Base-by-base conservation (phyloP, 2,888 invertebrate genomes). In the Pterostichus madidus region DNA sequence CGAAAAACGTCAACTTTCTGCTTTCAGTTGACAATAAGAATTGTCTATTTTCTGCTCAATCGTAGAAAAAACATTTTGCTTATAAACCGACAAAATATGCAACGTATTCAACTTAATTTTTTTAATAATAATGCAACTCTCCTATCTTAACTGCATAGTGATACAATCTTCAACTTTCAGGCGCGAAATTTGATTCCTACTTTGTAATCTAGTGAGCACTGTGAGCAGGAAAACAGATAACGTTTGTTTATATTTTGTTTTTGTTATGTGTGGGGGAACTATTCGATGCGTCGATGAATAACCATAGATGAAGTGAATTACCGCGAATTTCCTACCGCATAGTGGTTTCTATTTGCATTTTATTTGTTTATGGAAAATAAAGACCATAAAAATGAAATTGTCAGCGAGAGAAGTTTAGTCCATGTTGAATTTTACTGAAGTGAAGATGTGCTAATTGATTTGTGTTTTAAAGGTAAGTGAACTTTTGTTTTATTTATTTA, bases 321-420 rank as follows among this genome's bases (percentile, higher is more conserved):
- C 31, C 44, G 68, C 68, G 68, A 71, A 71, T 17, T 71, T 15
- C 17, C 68, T 32, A 61, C 61, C 61, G 61, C 61, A 61, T 17
- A 15, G 39, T 39, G 44, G 44, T 44, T 4, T 44, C 13, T 46
- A 13, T 39, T 71, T 71, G n/a, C 13, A 32, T 64, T 59, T 15
- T 35, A 13, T 71, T 17, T 59, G 24, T 31, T 59, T 59, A 11
- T 8, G 24, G 31, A 5, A 17, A 24, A 31, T 39, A 3, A 39
- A 3, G 39, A 39, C 39, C 39, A 39, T 39, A 39, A 39, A 39
- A 39, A 5, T 39, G 7, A 59, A 59, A 10, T 31, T 59, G 59
- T 31, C 31, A 17, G 44, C 10, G 10, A 44, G 13, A 44, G 15
- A 71, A 17, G 31, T 32, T 71, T 44, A 71, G 68, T 71, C 44